Conservation (phyloP, 2,888 invertebrate genomes). For the Thumatha senex region DNA sequence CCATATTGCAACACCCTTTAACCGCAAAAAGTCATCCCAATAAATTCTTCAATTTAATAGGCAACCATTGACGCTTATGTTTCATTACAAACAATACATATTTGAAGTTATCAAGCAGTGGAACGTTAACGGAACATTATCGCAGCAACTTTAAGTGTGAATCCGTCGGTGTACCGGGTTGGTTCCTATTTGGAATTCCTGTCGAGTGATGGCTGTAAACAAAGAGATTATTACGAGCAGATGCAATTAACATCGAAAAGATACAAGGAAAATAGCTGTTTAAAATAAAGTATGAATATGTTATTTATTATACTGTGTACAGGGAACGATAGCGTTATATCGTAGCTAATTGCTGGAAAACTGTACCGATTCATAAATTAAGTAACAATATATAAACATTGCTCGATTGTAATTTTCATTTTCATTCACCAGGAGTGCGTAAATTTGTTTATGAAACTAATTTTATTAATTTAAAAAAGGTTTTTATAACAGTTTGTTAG, state of each 20-base stretch:
- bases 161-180: conserved; percentile 26
- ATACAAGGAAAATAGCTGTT: conserved; percentile 1
- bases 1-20: conserved; percentile 29
- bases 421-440: no score
- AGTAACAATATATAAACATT: no score
- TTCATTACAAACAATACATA: neutral
- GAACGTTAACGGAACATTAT: neutral
- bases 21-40: conserved; percentile 25
- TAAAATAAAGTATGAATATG: no score
- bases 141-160: neutral
- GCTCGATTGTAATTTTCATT: no score
- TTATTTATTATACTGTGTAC: no score
- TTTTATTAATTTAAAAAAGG: no score
- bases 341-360: no score
- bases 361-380: no score
- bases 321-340: no score
- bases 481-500: no score
- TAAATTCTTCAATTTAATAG: conserved; percentile 10
- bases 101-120: conserved; percentile 9
- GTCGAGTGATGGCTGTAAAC: conserved; percentile 50
- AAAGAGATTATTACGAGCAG: conserved; percentile 45
- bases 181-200: conserved; percentile 44
- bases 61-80: conserved; percentile 4
- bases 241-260: conserved; percentile 44
- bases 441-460: no score